Base-by-base conservation (phyloP, 1,140 invertebrate genomes). In the Cydia pomonella region DNA sequence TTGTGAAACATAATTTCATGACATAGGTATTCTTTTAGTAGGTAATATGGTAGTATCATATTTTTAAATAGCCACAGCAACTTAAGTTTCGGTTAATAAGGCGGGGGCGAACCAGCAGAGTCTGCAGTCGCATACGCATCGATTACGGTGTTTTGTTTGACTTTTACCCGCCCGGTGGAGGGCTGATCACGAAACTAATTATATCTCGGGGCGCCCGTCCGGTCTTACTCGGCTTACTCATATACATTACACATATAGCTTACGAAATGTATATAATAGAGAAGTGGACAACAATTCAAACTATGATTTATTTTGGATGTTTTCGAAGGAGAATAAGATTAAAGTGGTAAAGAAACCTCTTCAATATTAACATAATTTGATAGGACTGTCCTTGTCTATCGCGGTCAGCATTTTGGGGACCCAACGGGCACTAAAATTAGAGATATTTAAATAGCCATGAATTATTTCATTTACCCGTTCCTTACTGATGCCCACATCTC, bases 121-220 rank as follows among this genome's bases (percentile, higher is more conserved):
- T 23, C 73, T 75, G 75, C 75, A 79, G 74, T 78, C 72, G 77
- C 75, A 78, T 78, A 82, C 75, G 77, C 81, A 79, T 79, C 80
- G 79, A 83, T 82, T 77, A 77, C 77, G 77, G 75, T 81, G 75
- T 77, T 79, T 77, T 87, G 86, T 87, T 87, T 89, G 84, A 87
- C 78, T 87, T 89, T 78, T 80, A 75, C 66, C 77, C 75, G 73
- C 63, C 75, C 64, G 75, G 72, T 38, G 69, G 74, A 66, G 79
- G 78, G 75, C 74, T 82, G 84, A 86, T 85, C 81, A 79, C 79
- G 77, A 80, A 87, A 87, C 86, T 90, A 90, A 90, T 89, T 90
- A 83, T 82, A 81, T 82, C 88, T 87, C 81, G 71, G 78, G 87
- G 88, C 87, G 78, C 76, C 79, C 80, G 82, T 84, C 73, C 79